Conservation (phyloP, 2,113 vertebrate genomes). For the Entomyzon cyanotis region DNA sequence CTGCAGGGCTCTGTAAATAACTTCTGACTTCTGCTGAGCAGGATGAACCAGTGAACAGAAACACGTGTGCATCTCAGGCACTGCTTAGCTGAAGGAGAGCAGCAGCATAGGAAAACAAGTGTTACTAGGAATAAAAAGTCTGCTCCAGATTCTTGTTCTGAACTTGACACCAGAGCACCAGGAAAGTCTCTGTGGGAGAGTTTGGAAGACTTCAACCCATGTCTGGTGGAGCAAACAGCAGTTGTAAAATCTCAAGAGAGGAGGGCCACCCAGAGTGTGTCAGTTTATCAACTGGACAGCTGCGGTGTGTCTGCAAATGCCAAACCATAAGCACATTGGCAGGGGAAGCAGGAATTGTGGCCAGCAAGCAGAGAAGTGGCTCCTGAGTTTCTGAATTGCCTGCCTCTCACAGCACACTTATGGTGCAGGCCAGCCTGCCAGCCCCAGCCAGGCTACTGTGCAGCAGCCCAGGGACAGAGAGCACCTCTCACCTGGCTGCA, state of each 20-base stretch:
- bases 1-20: neutral
- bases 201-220: slow-evolving; percentile 55
- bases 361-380: slow-evolving; percentile 64
- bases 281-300: slow-evolving; percentile 73
- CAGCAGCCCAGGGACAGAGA: slow-evolving; percentile 16
- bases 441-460: neutral
- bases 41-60: neutral
- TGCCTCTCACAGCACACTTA: slow-evolving; percentile 33
- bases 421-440: neutral
- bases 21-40: neutral
- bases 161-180: slow-evolving; percentile 47
- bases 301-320: slow-evolving; percentile 65
- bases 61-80: neutral
- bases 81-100: neutral
- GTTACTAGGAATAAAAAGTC: slow-evolving; percentile 10
- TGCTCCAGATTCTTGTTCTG: slow-evolving; percentile 4
- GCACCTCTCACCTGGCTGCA: neutral
- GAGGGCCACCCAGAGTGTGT: slow-evolving; percentile 68
- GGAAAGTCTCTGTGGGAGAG: slow-evolving; percentile 56
- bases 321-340: slow-evolving; percentile 72
- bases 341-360: slow-evolving; percentile 44
- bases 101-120: slow-evolving; percentile 15
- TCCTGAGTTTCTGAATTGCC: slow-evolving; percentile 65
- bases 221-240: slow-evolving; percentile 54
- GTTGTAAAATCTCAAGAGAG: slow-evolving; percentile 70